Conservation (phyloP, 2,113 vertebrate species). For the Peromyscus polionotus region DNA sequence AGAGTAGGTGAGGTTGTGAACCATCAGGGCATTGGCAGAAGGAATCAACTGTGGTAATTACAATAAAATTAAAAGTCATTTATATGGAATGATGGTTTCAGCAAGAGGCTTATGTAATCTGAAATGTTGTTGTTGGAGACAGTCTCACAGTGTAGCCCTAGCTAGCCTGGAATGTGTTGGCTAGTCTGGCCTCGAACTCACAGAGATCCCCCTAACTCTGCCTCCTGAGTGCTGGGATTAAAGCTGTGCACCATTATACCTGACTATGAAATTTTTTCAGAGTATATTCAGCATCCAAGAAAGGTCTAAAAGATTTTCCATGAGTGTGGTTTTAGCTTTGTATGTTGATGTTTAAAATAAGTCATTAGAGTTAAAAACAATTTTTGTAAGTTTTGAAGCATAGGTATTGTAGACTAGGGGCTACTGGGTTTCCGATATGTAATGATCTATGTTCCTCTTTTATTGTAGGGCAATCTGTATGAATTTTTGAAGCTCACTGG, state of each 20-base stretch:
- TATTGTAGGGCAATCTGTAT: constrained; percentile 95
- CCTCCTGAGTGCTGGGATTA: not conserved
- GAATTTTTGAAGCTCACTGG: constrained; percentile 99
- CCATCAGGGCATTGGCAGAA: too few relatives aligned
- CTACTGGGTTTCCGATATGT: not conserved
- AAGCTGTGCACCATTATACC: not conserved
- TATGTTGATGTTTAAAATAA: constrained; percentile 53
- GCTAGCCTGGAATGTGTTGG: not conserved
- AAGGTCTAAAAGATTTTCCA: not conserved
- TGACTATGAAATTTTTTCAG: not conserved
- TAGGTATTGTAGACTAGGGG: not conserved
- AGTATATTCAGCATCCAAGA: not conserved
- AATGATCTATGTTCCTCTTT: not conserved
- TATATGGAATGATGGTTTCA: not conserved
- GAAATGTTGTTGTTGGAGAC: not conserved
- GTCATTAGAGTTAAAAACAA: not conserved
- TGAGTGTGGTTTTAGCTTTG: not conserved
- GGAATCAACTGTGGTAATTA: not conserved
- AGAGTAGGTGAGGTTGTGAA: not conserved
- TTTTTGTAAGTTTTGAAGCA: not conserved
- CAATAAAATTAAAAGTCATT: not conserved
- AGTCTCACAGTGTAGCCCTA: not conserved
- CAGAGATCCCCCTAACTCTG: not conserved
- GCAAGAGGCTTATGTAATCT: not conserved
- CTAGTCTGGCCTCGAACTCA: not conserved